A percentile compares a stretch with the other conserved stretches of the same genome.
These are phyloP conservation scores for Littorina saxatilis DNA, from an alignment of 1,140 invertebrate genomes.

Conservation along the genomic window DNA sequence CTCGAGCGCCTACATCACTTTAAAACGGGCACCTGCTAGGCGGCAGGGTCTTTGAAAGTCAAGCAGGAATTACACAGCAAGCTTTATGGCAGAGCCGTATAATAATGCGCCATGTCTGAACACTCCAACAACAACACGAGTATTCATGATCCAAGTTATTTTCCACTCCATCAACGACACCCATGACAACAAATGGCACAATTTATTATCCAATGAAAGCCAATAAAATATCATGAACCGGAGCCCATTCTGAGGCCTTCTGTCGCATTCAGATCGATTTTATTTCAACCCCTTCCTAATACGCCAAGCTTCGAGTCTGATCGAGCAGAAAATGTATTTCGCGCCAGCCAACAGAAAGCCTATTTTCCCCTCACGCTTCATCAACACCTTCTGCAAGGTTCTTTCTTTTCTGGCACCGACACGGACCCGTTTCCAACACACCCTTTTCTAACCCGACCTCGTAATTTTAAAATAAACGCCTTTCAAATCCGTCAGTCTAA, in stretches of 20 bases:
- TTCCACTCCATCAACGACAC: too few relatives aligned
- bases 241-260: background rate
- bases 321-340: background rate
- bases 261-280: background rate
- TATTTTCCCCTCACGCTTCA: background rate
- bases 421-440: background rate
- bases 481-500: slow-evolving; percentile 17
- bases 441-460: background rate
- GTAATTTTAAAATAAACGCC: slow-evolving; percentile 32
- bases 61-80: too few relatives aligned
- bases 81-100: too few relatives aligned
- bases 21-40: too few relatives aligned
- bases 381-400: background rate
- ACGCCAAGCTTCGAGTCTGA: background rate
- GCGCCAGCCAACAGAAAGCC: slow-evolving; percentile 16
- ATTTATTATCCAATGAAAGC: background rate
- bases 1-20: too few relatives aligned
- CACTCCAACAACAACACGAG: too few relatives aligned
- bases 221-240: background rate
- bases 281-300: background rate
- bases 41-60: too few relatives aligned
- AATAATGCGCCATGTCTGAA: too few relatives aligned
- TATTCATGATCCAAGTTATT: too few relatives aligned
- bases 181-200: too few relatives aligned
- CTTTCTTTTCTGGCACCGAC: background rate